phyloP scores from a whole-genome alignment of 1,140 invertebrate species.

The Nymphalis io region DNA sequence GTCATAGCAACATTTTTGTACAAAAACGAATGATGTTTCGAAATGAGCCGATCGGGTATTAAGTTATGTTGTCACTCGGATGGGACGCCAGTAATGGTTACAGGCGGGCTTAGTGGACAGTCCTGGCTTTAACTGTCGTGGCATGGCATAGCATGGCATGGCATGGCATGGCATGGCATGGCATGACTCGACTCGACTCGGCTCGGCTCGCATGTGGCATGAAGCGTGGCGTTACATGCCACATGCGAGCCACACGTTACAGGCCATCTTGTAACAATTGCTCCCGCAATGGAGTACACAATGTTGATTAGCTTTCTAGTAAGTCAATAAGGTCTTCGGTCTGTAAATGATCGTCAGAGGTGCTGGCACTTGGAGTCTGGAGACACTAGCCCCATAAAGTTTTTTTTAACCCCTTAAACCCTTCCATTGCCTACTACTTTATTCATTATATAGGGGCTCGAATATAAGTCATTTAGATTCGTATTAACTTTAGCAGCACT shows the following conservation, averaged over 20 bases:
- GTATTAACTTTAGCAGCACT: slow-evolving; percentile 35
- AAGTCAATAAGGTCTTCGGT: slow-evolving; percentile 37
- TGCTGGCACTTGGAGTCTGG: slow-evolving; percentile 11
- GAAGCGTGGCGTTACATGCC: slow-evolving; percentile 6
- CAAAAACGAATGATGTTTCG: too few species aligned
- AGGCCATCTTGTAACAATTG: slow-evolving; percentile 48
- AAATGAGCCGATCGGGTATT: too few species aligned
- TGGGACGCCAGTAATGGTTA: too few species aligned
- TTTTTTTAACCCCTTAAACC: background rate
- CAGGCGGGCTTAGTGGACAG: too few species aligned
- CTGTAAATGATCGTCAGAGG: slow-evolving; percentile 28
- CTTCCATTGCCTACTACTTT: background rate
- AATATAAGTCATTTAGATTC: slow-evolving; percentile 47
- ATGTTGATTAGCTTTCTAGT: slow-evolving; percentile 7
- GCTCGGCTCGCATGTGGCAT: too few species aligned
- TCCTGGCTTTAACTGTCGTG: too few species aligned
- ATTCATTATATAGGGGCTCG: slow-evolving; percentile 43
- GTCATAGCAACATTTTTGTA: too few species aligned
- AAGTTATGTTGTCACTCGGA: too few species aligned
- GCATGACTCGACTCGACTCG: too few species aligned
- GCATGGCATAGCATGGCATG: too few species aligned
- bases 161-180: too few species aligned
- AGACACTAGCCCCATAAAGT: background rate
- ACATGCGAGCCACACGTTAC: too few species aligned
- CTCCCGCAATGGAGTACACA: slow-evolving; percentile 28